Percentiles rank a stretch among this genome's conserved stretches.
Evolutionary conservation across 2,888 invertebrate genomes (phyloP).

Genomic region (Thera obeliscata): DNA sequence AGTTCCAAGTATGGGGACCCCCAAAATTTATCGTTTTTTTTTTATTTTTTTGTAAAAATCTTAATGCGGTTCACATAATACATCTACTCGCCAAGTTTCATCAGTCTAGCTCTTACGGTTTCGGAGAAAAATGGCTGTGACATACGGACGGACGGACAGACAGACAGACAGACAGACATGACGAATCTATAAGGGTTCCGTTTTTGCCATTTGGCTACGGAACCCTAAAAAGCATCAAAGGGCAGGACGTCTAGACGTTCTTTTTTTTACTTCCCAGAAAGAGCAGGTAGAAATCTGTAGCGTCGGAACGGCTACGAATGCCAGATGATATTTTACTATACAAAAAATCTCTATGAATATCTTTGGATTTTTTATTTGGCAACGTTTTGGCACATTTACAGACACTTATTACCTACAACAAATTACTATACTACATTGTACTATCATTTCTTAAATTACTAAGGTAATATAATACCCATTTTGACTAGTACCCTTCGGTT

Average conservation of each 20-base stretch:
- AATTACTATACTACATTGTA: conserved; percentile 26
- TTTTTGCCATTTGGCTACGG: too few relatives aligned
- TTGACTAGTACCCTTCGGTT: conserved; percentile 20
- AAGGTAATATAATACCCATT: conserved; percentile 4
- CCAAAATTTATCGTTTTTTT: too few relatives aligned
- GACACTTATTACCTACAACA: conserved; percentile 13
- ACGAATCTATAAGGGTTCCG: too few relatives aligned
- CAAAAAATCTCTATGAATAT: conserved; percentile 31
- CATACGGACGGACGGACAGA: too few relatives aligned
- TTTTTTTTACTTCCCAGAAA: conserved; percentile 74
- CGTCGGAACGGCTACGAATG: conserved; percentile 22
- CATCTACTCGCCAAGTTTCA: too few relatives aligned
- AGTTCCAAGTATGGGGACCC: too few relatives aligned
- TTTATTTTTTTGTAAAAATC: too few relatives aligned
- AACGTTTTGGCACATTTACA: conserved; percentile 36
- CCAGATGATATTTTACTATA: conserved; percentile 26
- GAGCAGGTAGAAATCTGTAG: conserved; percentile 71
- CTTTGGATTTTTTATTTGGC: conserved; percentile 35
- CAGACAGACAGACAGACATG: too few relatives aligned
- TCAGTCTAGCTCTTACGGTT: too few relatives aligned
- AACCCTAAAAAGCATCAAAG: conserved; percentile 72
- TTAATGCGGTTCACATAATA: too few relatives aligned
- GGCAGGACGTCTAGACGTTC: conserved; percentile 81
- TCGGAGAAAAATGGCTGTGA: too few relatives aligned
- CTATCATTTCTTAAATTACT: conserved; percentile 19